phyloP scores from a whole-genome alignment of 53 echinoderm and acorn worm species.

The Echinarachnius parma region DNA sequence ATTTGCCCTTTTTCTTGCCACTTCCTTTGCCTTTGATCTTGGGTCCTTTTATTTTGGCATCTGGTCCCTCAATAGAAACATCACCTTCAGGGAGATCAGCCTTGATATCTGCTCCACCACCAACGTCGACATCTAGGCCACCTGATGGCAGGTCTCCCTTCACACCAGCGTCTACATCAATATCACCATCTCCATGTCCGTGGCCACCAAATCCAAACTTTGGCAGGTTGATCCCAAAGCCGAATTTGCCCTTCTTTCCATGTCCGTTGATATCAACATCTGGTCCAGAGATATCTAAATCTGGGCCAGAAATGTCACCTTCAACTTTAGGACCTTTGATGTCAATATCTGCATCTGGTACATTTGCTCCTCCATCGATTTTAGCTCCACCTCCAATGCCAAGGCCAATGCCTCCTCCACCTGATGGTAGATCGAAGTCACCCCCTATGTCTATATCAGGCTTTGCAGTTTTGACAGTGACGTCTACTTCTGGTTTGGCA shows the following conservation, averaged over 20 bases:
- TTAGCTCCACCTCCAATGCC: not conserved
- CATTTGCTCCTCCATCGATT: not conserved
- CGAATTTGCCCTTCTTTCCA: constrained; percentile 25
- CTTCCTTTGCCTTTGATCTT: constrained; percentile 15
- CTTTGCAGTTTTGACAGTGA: constrained; percentile 42
- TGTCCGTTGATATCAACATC: constrained; percentile 53
- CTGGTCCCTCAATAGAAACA: constrained; percentile 29
- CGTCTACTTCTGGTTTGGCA: constrained; percentile 48
- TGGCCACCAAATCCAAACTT: constrained; percentile 14
- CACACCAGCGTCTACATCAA: constrained; percentile 29
- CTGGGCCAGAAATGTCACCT: constrained; percentile 39
- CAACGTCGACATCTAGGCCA: constrained; percentile 21
- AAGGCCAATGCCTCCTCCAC: constrained; percentile 11
- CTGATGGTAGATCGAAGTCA: constrained; percentile 11
- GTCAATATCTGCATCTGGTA: constrained; percentile 29
- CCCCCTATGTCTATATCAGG: constrained; percentile 31
- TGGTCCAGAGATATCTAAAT: constrained; percentile 34
- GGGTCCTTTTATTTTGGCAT: constrained; percentile 34
- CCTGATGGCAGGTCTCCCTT: no score
- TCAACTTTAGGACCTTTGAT: constrained; percentile 41
- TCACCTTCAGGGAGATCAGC: no score
- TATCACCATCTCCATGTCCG: constrained; percentile 51
- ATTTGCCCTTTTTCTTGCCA: constrained; percentile 43
- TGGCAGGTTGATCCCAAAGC: constrained; percentile 27
- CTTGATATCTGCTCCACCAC: no score